Conservation (phyloP, 2,113 vertebrate genomes). For the Poicephalus meyeri region DNA sequence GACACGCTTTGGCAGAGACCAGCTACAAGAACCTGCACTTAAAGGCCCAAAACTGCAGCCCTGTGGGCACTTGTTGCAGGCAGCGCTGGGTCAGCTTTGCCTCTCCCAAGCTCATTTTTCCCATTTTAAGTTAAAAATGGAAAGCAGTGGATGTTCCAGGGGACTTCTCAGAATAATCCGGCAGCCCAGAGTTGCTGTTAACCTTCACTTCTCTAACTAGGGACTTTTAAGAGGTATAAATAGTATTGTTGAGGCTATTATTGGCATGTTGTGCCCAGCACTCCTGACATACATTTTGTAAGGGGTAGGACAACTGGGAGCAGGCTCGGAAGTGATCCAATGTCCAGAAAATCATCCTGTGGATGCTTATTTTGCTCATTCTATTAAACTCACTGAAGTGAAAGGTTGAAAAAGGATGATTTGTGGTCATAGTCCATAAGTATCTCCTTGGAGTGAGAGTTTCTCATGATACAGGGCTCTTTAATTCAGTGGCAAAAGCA, state of each 20-base stretch:
- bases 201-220: constrained; percentile 5
- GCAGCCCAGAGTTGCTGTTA: background rate
- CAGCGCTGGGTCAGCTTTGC: background rate
- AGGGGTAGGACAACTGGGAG: background rate
- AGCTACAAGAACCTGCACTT: background rate
- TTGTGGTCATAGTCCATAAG: background rate
- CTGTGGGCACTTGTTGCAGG: background rate
- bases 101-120: background rate
- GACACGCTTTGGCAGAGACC: background rate
- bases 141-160: background rate
- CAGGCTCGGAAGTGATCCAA: background rate
- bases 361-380: background rate
- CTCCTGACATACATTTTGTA: background rate
- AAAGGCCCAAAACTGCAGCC: background rate
- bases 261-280: background rate
- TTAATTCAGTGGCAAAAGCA: constrained; percentile 12
- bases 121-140: background rate
- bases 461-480: background rate
- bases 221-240: constrained; percentile 35
- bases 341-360: background rate
- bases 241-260: constrained; percentile 37
- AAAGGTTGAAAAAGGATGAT: background rate
- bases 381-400: background rate
- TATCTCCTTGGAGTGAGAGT: background rate
- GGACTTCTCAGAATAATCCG: constrained; percentile 7